Conservation (phyloP, 2,113 vertebrate genomes). For the Balaenoptera acutorostrata region DNA sequence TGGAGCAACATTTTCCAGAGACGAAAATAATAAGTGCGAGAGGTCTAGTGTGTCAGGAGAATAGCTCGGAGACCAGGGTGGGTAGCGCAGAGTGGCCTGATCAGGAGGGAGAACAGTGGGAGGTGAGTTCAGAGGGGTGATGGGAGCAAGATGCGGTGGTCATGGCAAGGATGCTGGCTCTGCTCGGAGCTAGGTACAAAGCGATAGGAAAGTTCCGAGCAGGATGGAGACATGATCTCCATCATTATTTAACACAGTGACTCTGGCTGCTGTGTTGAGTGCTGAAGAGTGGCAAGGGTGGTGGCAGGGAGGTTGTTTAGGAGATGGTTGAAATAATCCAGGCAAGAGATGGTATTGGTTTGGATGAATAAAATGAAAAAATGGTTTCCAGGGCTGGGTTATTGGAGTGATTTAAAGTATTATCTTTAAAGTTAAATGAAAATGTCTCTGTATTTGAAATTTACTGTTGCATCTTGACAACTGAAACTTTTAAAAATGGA, state of each 20-base stretch:
- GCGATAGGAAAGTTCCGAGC: neutral
- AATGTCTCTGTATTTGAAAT: neutral
- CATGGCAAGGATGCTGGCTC: neutral
- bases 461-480: neutral
- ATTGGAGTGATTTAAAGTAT: neutral
- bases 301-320: neutral
- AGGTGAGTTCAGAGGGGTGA: neutral
- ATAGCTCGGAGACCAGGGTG: fast-evolving
- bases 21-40: neutral
- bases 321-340: neutral
- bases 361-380: neutral
- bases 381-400: neutral
- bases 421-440: neutral
- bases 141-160: neutral
- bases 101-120: neutral
- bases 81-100: neutral
- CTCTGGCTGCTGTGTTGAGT: neutral
- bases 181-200: neutral
- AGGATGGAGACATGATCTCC: neutral
- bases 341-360: neutral
- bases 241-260: neutral
- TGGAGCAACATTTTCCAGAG: neutral
- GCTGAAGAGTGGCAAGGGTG: no score
- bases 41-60: neutral
- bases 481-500: neutral